These are phyloP conservation scores for Abrostola tripartita DNA, from an alignment of 2,888 invertebrate species.

Conservation along the genomic window DNA sequence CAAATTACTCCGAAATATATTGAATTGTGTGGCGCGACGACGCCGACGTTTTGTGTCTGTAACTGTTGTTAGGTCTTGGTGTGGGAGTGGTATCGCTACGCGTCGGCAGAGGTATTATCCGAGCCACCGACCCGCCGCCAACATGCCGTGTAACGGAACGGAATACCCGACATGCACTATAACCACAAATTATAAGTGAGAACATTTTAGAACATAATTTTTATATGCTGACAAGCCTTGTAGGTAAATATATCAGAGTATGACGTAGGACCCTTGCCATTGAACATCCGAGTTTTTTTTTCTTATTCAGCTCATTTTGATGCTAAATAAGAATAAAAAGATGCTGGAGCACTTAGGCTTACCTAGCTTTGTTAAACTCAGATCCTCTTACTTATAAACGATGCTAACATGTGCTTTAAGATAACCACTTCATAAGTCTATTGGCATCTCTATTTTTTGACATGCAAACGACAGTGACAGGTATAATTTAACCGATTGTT, in stretches of 20 bases:
- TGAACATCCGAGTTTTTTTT: background rate
- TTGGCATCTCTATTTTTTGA: no score
- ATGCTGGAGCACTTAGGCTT: no score
- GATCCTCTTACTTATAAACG: no score
- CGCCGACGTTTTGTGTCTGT: slow-evolving; percentile 84
- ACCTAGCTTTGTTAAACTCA: no score
- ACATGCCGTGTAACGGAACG: slow-evolving; percentile 85
- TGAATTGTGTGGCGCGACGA: slow-evolving; percentile 86
- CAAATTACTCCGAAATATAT: slow-evolving; percentile 88
- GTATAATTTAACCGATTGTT: no score
- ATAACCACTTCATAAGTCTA: no score
- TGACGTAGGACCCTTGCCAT: slow-evolving; percentile 3
- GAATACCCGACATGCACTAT: slow-evolving; percentile 86
- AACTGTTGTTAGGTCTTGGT: slow-evolving; percentile 74
- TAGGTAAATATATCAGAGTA: slow-evolving; percentile 37
- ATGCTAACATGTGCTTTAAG: no score
- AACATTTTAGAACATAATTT: slow-evolving; percentile 84
- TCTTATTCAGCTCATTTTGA: no score
- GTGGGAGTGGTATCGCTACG: slow-evolving; percentile 71
- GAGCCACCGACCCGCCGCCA: slow-evolving; percentile 79
- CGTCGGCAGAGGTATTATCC: slow-evolving; percentile 71
- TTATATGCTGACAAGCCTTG: slow-evolving; percentile 76
- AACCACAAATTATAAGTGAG: slow-evolving; percentile 88
- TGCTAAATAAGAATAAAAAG: no score
- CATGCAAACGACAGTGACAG: no score